Conservation (phyloP, 2,797 vertebrate genomes). For the Meda fulgida region DNA sequence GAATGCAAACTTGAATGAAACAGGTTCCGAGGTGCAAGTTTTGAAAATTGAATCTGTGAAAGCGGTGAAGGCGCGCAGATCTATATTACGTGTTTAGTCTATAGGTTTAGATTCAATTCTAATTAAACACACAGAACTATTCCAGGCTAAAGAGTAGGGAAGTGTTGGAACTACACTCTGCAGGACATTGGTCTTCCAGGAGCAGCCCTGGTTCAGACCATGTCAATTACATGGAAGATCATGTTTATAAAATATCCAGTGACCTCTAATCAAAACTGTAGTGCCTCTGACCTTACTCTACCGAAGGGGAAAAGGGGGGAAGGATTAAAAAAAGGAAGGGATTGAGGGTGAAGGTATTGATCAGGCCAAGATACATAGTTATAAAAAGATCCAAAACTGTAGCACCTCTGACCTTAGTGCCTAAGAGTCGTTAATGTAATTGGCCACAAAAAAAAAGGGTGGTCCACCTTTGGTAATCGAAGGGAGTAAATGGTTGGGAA, state of each 20-base stretch:
- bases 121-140: not conserved
- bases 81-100: no score
- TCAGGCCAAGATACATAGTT: not conserved
- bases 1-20: no score
- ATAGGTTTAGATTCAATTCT: not conserved
- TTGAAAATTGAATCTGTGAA: no score
- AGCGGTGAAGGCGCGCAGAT: no score
- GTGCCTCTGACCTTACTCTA: not conserved
- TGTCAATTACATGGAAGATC: no score
- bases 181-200: not conserved
- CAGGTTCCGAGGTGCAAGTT: no score
- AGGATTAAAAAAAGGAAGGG: not conserved
- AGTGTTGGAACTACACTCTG: not conserved
- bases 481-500: not conserved
- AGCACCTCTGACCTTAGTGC: constrained; percentile 14
- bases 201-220: not conserved
- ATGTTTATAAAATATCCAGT: not conserved
- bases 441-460: not conserved
- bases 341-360: not conserved
- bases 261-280: not conserved
- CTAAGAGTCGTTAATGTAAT: not conserved
- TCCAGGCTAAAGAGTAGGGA: not conserved
- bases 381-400: not conserved
- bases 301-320: not conserved
- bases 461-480: constrained; percentile 8